Conservation (phyloP, 2,888 invertebrate genomes). For the Idaea aversata region DNA sequence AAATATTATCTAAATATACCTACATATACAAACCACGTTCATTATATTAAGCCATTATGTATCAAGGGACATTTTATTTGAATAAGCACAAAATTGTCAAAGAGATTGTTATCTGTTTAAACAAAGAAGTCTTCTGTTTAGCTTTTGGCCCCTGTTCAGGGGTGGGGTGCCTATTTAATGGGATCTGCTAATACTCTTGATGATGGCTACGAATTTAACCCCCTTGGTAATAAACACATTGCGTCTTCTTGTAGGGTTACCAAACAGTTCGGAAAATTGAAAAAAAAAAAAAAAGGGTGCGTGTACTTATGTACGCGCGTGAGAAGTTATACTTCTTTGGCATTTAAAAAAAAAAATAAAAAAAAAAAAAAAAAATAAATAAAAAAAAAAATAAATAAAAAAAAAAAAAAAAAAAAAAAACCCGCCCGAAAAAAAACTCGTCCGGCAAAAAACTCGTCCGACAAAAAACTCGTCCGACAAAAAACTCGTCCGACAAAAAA, state of each 20-base stretch:
- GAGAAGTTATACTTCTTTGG: too few species aligned
- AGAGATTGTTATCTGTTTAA: constrained; percentile 78
- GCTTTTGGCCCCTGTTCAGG: constrained; percentile 62
- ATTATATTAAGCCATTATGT: constrained; percentile 66
- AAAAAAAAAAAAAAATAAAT: too few species aligned
- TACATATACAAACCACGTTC: constrained; percentile 36
- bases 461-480: too few species aligned
- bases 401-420: too few species aligned
- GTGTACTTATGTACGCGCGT: too few species aligned
- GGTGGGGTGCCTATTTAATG: constrained; percentile 68
- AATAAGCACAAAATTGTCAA: constrained; percentile 79
- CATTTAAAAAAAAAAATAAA: too few species aligned
- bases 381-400: too few species aligned
- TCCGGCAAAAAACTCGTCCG: too few species aligned
- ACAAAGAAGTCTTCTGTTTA: constrained; percentile 76
- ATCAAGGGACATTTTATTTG: constrained; percentile 73
- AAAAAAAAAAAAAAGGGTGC: too few species aligned
- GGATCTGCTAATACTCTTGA: constrained; percentile 76
- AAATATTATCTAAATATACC: constrained; percentile 27
- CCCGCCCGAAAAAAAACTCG: too few species aligned
- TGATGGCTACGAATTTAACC: constrained; percentile 69
- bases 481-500: too few species aligned
- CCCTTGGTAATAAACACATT: constrained; percentile 67
- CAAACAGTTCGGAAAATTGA: constrained; percentile 6
- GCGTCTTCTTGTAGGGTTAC: constrained; percentile 31